Conservation (phyloP, 2,113 vertebrate genomes). For the Tetrax tetrax region DNA sequence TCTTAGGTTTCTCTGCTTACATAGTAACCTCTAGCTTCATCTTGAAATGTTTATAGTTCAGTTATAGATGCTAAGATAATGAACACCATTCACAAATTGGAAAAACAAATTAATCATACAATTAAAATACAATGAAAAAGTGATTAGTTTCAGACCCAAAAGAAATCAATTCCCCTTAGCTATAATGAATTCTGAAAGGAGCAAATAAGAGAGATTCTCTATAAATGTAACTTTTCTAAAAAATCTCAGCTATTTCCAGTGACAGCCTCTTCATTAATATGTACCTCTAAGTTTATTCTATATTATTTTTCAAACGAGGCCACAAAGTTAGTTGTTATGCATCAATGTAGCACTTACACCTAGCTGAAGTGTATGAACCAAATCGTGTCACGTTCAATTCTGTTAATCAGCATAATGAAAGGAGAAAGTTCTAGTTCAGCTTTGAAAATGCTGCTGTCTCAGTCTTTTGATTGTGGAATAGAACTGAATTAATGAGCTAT, state of each 20-base stretch:
- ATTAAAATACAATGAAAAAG: not conserved
- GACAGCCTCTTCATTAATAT: not conserved
- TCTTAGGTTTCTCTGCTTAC: not conserved
- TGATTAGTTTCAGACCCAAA: not conserved
- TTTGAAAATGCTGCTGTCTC: not conserved
- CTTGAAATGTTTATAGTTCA: not conserved
- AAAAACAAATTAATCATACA: not conserved
- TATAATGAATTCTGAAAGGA: not conserved
- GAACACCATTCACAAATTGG: not conserved
- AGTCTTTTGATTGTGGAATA: not conserved
- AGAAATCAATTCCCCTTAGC: not conserved
- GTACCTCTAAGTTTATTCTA: not conserved
- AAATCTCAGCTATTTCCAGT: not conserved
- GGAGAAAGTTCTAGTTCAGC: not conserved
- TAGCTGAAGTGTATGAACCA: not conserved
- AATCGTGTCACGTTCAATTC: not conserved
- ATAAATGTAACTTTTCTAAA: not conserved
- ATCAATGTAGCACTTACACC: not conserved
- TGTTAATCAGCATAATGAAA: not conserved
- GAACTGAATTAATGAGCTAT: not conserved
- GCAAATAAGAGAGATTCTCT: not conserved
- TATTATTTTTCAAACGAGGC: not conserved
- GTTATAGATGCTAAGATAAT: not conserved
- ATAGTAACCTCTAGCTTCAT: not conserved
- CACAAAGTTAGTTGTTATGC: not conserved